Conservation (phyloP, 2,113 vertebrate species). For the Coregonus clupeaformis region DNA sequence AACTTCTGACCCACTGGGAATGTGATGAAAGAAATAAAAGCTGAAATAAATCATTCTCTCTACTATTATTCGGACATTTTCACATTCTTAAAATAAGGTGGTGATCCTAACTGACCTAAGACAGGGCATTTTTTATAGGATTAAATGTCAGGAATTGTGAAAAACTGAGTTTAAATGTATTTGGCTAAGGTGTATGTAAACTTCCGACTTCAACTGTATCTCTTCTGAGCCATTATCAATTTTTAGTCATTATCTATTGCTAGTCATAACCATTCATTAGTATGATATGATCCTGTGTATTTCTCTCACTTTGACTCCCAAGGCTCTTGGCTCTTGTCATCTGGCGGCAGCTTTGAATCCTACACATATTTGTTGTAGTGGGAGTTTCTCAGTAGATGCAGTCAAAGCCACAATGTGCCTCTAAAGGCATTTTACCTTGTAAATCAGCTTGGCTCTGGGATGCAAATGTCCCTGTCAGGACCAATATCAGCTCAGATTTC, state of each 20-base stretch:
- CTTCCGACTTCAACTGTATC: too few species aligned
- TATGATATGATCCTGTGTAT: background rate
- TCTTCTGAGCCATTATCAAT: background rate
- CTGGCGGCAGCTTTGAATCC: background rate
- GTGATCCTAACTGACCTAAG: too few species aligned
- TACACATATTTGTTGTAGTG: background rate
- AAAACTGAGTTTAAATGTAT: too few species aligned
- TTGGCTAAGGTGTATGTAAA: too few species aligned
- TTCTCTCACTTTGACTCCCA: background rate
- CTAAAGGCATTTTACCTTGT: conserved; percentile 42
- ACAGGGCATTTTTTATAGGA: too few species aligned
- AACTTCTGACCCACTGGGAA: too few species aligned
- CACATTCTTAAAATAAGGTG: too few species aligned
- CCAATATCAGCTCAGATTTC: conserved; percentile 39
- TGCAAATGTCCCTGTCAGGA: conserved; percentile 53
- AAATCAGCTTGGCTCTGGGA: conserved; percentile 56
- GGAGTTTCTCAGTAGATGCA: background rate
- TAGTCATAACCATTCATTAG: background rate
- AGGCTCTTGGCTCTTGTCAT: background rate
- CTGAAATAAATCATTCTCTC: too few species aligned
- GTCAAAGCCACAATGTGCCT: background rate
- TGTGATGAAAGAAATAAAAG: too few species aligned
- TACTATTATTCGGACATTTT: too few species aligned
- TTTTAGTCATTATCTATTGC: background rate
- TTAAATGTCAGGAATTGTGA: too few species aligned